Evolutionary conservation across 30 jellyfish, hydroid and myxozoan genomes (phyloP), one percentile per base, ranked within the genome.

Genomic region (Turritopsis rubra): DNA sequence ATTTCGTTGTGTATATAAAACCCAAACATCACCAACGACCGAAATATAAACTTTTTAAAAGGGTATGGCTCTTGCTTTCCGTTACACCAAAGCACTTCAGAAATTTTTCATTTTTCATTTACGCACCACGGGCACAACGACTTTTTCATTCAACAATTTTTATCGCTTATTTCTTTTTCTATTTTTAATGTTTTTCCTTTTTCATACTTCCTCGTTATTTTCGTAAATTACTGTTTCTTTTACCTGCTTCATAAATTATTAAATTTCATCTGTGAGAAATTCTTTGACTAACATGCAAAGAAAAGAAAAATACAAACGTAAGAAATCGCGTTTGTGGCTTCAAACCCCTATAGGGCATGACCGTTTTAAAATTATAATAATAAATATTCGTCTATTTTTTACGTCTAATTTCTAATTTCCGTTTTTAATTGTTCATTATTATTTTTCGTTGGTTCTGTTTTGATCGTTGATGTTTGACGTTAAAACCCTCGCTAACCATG

Each of bases 21-120:
- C 21, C 77, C 31, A 68, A 68, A 68, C 31, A n/a, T 68, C 77
- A 22, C 9, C 8, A 68, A 8, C 77, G 30, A 1, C 77, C 16
- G 31, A 68, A 68, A 27, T 68, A n/a, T 68, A n/a, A 27, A 27
- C 28, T 68, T n/a, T 68, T 68, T 68, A 68, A 68, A 68, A 68
- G 77, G 77, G 77, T 68, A 68, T 68, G 77, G 77, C 30, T 41
- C 13, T 41, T 41, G 9, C 5, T 41, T 41, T 41, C 60, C 60
- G 60, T 41, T 41, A n/a, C 60, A 41, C 60, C 60, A 41, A 41
- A 41, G 60, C 60, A 41, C 60, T 41, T 41, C 5, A 3, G 13
- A 41, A 41, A 5, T 3, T 41, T 41, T 41, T 41, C 60, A 41
- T 41, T 41, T 41, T 41, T 41, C 60, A 3, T 41, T 41, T 13